A percentile compares a stretch with the other conserved stretches of the same genome.
Evolutionary conservation across 2,797 vertebrate genomes (phyloP).

Genomic region (Pelodytes ibericus): DNA sequence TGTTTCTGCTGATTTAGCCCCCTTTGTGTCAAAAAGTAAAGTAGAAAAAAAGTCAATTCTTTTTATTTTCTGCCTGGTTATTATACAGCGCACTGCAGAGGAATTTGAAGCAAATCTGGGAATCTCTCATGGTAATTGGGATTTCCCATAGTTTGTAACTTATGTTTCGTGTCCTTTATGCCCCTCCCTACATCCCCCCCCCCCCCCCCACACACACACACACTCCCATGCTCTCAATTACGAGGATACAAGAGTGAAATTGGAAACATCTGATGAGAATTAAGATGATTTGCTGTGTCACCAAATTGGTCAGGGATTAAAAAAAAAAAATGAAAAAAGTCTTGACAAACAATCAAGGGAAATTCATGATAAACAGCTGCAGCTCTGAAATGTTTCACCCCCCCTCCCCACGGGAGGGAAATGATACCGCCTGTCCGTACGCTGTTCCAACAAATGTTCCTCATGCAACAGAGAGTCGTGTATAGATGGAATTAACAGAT

Average conservation of each 20-base stretch:
- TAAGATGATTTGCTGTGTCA: slow-evolving; percentile 11
- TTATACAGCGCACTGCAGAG: too few relatives aligned
- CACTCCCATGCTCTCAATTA: slow-evolving; percentile 31
- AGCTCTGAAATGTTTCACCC: slow-evolving; percentile 5
- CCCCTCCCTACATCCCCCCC: neutral
- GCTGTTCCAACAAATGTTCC: neutral
- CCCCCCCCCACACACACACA: neutral
- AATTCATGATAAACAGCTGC: slow-evolving; percentile 5
- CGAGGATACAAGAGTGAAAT: slow-evolving; percentile 8
- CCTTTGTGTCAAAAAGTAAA: too few relatives aligned
- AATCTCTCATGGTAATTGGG: slow-evolving; percentile 15
- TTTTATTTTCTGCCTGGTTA: too few relatives aligned
- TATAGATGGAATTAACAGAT: neutral
- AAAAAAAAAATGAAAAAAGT: neutral
- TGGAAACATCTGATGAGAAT: slow-evolving; percentile 16
- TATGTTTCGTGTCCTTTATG: slow-evolving; percentile 6
- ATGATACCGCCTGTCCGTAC: neutral
- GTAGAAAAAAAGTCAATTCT: too few relatives aligned
- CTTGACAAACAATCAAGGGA: neutral
- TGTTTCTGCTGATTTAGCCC: too few relatives aligned
- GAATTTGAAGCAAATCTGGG: neutral
- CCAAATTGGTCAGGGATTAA: neutral
- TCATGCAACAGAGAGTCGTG: neutral
- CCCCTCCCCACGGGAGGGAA: neutral
- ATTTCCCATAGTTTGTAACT: slow-evolving; percentile 24